Conservation (phyloP, 64 coral and sea anemone species). For the Hydrozoanthus tunicans region DNA sequence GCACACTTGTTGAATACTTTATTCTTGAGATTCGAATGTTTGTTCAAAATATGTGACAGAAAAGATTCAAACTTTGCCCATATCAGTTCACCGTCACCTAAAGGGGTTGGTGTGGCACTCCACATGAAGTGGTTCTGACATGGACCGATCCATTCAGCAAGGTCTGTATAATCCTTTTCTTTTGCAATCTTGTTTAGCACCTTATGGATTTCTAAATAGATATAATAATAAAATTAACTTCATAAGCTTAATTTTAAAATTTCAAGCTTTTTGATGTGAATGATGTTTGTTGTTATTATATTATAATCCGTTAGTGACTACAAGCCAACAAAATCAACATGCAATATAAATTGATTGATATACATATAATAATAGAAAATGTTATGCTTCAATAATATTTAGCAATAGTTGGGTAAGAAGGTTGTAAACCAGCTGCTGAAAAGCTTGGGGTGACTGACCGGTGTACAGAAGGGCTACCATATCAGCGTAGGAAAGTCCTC, state of each 20-base stretch:
- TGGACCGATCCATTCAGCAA: constrained; percentile 3
- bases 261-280: background rate
- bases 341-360: too few species aligned
- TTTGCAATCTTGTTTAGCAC: constrained; percentile 6
- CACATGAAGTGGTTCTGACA: constrained; percentile 12
- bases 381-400: too few species aligned
- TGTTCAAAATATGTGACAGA: constrained; percentile 1
- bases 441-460: background rate
- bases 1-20: constrained; percentile 21
- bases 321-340: background rate
- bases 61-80: constrained; percentile 12
- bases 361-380: too few species aligned
- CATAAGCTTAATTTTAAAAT: background rate
- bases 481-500: background rate
- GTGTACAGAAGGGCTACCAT: background rate
- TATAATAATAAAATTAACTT: background rate
- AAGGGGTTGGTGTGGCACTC: constrained; percentile 11
- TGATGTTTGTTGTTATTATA: background rate
- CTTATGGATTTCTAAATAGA: constrained; percentile 17
- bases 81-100: background rate
- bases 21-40: constrained; percentile 15
- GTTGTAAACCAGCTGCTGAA: background rate
- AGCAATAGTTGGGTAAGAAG: too few species aligned
- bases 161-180: background rate
- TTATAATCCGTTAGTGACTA: background rate